Conservation (phyloP, 2,113 vertebrate genomes). For the Cynocephalus volans region DNA sequence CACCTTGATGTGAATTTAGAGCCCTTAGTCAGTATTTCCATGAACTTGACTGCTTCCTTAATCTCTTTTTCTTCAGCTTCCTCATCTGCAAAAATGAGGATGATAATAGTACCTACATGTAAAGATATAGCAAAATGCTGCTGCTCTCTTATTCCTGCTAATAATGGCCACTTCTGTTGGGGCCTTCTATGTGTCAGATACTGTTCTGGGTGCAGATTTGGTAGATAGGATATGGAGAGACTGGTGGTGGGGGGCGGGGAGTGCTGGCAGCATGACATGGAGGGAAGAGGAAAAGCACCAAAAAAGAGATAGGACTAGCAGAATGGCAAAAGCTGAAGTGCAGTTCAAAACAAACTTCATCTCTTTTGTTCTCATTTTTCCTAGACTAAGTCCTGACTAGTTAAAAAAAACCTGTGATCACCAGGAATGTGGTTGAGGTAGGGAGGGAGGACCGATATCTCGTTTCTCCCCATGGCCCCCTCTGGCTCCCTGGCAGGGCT, state of each 20-base stretch:
- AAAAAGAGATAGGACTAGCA: not conserved
- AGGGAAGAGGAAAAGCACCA: not conserved
- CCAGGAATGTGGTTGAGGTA: not conserved
- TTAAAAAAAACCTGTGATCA: not conserved
- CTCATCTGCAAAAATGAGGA: not conserved
- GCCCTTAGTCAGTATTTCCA: not conserved
- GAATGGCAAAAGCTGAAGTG: not conserved
- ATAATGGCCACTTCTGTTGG: not conserved
- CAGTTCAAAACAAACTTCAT: not conserved
- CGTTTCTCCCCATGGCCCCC: not conserved
- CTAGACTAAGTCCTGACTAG: not conserved
- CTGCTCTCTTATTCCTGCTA: not conserved
- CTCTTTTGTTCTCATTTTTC: not conserved
- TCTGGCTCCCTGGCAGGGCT: not conserved
- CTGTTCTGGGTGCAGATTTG: not conserved
- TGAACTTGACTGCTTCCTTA: not conserved
- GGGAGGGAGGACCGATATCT: accelerated
- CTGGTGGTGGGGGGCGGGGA: not conserved
- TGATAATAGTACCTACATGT: not conserved
- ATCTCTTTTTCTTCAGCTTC: not conserved
- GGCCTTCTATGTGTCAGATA: not conserved
- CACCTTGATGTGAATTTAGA: not conserved
- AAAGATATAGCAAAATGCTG: not conserved
- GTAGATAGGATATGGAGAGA: not conserved
- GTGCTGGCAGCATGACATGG: accelerated